Base-by-base conservation (phyloP, 2,113 vertebrate genomes). In the Xenopus laevis region DNA sequence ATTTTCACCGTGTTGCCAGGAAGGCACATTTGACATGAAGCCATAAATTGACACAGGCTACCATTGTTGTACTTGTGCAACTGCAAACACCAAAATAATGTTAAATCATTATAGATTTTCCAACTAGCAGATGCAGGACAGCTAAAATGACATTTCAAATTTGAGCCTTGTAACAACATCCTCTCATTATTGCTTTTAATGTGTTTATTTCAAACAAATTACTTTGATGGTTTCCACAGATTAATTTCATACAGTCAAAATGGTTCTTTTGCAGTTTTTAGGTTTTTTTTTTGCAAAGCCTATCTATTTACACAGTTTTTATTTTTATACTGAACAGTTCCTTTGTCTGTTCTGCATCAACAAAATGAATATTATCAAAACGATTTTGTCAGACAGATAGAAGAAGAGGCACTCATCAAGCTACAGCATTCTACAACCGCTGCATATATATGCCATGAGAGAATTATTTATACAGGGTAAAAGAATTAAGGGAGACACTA, bases 1-100 rank as follows among this genome's bases (percentile, higher is more conserved):
- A 83, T 83, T 92, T 92, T 91, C 86, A 92, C 85, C 81, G 86
- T 74, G 79, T 82, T 92, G 89, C 88, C 87, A 93, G 88, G 87
- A 94, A 92, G n/a, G 84, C 82, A 85, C 85, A 82, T 82, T 87
- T 86, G 86, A 89, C 87, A 89, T 79, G 79, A 75, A 79, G 88
- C 90, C 89, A 89, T 80, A 81, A 83, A 80, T 87, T 85, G 78
- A 88, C 79, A 91, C 84, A 91, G 83, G 81, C 81, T 80, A 65
- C 86, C 87, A 89, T 79, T 91, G 89, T 92, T 80, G 65, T 76
- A 72, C 6, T 68, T 78, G 33, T 80, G 74, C 64, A 78, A 71
- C 67, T 59, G 64, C 71, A 79, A 68, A 74, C 46, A 71, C 80
- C 70, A 77, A 87, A 84, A 84, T 84, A 84, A 82, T 77, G 20